Percentiles rank a stretch among this genome's conserved stretches.
Conservation (phyloP, 2,113 vertebrate genomes). For the Copsychus sechellarum region DNA sequence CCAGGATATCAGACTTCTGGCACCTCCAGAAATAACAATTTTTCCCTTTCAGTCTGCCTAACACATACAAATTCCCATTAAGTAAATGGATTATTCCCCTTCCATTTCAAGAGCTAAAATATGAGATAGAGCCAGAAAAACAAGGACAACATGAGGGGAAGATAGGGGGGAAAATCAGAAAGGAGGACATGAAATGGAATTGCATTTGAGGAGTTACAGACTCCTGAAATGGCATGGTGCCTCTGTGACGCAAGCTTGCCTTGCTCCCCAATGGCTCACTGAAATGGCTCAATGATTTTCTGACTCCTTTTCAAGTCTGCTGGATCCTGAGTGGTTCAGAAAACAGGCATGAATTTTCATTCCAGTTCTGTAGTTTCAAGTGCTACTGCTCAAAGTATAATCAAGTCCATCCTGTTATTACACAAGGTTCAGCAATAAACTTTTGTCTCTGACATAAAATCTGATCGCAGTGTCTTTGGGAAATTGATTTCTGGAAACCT, state of each 20-base stretch:
- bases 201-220: background rate
- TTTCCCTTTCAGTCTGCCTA: background rate
- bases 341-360: background rate
- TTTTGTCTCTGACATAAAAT: background rate
- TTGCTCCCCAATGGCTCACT: background rate
- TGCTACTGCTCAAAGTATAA: constrained; percentile 43
- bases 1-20: background rate
- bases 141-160: background rate
- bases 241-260: background rate
- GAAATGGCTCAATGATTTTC: background rate
- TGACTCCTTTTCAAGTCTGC: background rate
- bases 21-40: background rate
- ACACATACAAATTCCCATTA: background rate
- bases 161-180: background rate
- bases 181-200: background rate
- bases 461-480: background rate
- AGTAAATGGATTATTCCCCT: background rate
- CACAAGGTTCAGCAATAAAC: constrained; percentile 34
- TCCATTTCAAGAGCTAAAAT: background rate
- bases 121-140: background rate
- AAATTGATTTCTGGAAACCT: constrained; percentile 33
- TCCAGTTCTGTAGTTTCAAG: background rate
- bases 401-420: constrained; percentile 40
- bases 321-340: background rate
- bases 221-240: background rate